phyloP scores from a whole-genome alignment of 2,797 vertebrate genomes.

The Numenius phaeopus region DNA sequence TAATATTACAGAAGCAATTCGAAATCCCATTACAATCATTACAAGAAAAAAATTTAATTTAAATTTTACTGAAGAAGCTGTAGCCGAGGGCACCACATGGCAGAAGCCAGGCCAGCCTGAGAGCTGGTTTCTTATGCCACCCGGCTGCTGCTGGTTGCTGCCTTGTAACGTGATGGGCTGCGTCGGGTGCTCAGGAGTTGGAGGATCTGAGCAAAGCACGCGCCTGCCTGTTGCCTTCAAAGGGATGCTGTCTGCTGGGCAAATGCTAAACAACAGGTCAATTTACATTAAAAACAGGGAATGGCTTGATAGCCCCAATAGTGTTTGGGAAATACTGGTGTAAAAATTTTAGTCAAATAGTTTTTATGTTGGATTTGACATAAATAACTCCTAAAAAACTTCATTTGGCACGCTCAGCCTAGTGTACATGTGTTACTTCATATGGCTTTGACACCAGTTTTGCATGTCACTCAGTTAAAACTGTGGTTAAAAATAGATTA shows the following conservation, averaged over 20 bases:
- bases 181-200: rapidly evolving
- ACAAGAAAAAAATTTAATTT: background rate
- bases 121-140: background rate
- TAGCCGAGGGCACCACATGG: background rate
- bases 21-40: background rate
- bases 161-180: rapidly evolving
- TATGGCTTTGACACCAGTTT: background rate
- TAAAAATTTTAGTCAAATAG: background rate
- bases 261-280: background rate
- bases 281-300: background rate
- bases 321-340: background rate
- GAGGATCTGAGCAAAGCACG: background rate
- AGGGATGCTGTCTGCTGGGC: background rate
- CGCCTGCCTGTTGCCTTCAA: rapidly evolving
- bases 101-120: background rate
- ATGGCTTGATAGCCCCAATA: background rate
- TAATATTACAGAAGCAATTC: background rate
- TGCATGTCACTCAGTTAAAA: background rate
- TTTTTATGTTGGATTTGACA: background rate
- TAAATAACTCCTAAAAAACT: background rate
- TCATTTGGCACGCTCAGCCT: background rate
- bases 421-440: background rate
- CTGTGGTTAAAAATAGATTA: background rate
- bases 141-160: background rate
- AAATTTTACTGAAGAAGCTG: background rate